Percentiles rank a stretch among this genome's conserved stretches.
Evolutionary conservation across 2,113 vertebrate genomes (phyloP).

Genomic region (Albula goreensis): DNA sequence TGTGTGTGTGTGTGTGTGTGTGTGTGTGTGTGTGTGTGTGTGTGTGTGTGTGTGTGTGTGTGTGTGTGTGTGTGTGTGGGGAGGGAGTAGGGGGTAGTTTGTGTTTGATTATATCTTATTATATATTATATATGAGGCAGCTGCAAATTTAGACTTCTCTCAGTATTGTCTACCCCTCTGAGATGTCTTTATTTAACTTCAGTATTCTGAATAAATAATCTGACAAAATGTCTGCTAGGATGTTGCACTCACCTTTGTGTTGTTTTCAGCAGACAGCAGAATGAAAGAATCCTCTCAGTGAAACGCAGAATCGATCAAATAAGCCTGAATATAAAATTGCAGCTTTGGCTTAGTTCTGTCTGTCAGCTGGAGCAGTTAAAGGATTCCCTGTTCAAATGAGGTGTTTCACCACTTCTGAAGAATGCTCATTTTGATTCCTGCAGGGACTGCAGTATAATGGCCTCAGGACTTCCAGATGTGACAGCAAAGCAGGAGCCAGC

Average conservation of each 20-base stretch:
- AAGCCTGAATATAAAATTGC: not conserved
- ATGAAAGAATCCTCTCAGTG: not conserved
- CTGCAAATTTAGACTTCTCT: not conserved
- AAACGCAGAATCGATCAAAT: not conserved
- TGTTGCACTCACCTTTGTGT: not conserved
- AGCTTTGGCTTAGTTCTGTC: not conserved
- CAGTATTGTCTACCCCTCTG: not conserved
- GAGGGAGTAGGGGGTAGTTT: too few species aligned
- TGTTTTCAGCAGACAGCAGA: not conserved
- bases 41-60: too few species aligned
- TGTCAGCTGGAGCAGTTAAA: not conserved
- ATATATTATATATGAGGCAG: too few species aligned
- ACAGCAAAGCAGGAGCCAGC: constrained; percentile 61
- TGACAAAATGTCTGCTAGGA: not conserved
- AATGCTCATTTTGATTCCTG: constrained; percentile 48
- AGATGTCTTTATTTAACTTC: not conserved
- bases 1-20: too few species aligned
- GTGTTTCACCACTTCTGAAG: not conserved
- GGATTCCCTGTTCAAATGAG: not conserved
- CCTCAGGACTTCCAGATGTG: constrained; percentile 65
- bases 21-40: too few species aligned
- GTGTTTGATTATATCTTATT: too few species aligned
- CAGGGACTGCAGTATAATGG: constrained; percentile 74
- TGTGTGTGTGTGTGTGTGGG: too few species aligned
- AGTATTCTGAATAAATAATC: not conserved